These are phyloP conservation scores for Drosophila setosimentum DNA, from an alignment of 2,888 invertebrate genomes.

Conservation along the genomic window DNA sequence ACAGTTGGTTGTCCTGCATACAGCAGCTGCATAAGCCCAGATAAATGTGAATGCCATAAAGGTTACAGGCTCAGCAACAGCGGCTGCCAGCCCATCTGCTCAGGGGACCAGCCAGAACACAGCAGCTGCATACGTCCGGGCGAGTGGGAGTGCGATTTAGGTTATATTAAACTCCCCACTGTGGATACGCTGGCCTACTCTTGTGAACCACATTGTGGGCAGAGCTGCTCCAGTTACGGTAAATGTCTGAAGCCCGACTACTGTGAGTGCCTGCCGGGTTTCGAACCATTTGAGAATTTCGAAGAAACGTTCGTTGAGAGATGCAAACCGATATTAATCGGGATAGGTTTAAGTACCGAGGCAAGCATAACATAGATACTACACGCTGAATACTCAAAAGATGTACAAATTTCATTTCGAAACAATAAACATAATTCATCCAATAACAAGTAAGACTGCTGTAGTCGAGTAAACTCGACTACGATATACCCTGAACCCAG, in stretches of 20 bases:
- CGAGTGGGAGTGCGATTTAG: constrained; percentile 53
- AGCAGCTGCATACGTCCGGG: constrained; percentile 44
- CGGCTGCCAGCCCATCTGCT: constrained; percentile 35
- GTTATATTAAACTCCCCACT: constrained; percentile 32
- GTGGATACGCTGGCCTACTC: neutral
- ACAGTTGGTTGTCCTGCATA: constrained; percentile 30
- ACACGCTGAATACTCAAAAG: too few relatives aligned
- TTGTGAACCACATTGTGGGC: constrained; percentile 57
- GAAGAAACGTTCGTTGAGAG: too few relatives aligned
- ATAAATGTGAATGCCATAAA: constrained; percentile 21
- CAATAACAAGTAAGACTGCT: too few relatives aligned
- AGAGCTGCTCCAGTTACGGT: constrained; percentile 60
- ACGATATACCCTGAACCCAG: too few relatives aligned
- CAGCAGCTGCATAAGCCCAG: constrained; percentile 17
- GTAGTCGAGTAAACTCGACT: too few relatives aligned
- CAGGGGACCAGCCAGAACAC: constrained; percentile 23
- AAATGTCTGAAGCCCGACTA: constrained; percentile 67
- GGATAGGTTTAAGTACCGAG: too few relatives aligned
- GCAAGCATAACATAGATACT: too few relatives aligned
- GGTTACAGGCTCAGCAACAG: constrained; percentile 3
- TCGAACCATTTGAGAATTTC: constrained; percentile 7
- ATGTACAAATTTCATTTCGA: too few relatives aligned
- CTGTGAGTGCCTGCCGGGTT: constrained; percentile 75
- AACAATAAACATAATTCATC: too few relatives aligned
- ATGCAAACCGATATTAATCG: too few relatives aligned